Percentiles rank a stretch among this genome's conserved stretches.
Evolutionary conservation across 2,888 invertebrate genomes (phyloP).

Genomic region (Hydropsyche betteni): DNA sequence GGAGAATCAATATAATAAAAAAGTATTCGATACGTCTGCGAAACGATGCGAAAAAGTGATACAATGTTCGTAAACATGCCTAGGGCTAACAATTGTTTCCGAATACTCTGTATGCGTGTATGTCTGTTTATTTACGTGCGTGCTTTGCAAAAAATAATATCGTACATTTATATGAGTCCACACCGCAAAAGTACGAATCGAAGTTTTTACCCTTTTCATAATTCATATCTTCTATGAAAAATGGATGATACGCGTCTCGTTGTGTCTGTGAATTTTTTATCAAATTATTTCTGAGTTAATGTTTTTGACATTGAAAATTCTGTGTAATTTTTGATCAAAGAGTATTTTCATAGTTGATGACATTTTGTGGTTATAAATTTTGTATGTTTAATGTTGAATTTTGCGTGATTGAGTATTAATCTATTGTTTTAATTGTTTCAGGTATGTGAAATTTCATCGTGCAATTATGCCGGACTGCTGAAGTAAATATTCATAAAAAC

Average conservation of each 20-base stretch:
- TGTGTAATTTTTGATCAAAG: too few species aligned
- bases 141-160: background rate
- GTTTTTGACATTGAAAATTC: background rate
- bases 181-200: background rate
- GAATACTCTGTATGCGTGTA: background rate
- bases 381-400: too few species aligned
- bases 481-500: too few species aligned
- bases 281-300: background rate
- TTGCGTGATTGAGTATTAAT: too few species aligned
- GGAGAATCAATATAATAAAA: background rate
- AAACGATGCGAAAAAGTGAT: conserved; percentile 26
- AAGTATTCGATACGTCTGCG: background rate
- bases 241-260: background rate
- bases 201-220: conserved; percentile 10
- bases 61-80: conserved; percentile 18
- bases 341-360: too few species aligned
- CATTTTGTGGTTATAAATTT: too few species aligned
- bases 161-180: background rate
- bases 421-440: too few species aligned
- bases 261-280: conserved; percentile 4
- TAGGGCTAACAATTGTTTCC: conserved; percentile 8
- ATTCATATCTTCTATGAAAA: conserved; percentile 12
- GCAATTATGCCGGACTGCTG: too few species aligned
- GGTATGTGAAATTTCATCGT: too few species aligned
- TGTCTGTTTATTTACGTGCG: conserved; percentile 3